A percentile compares a stretch with the other conserved stretches of the same genome.
Evolutionary conservation across 1,140 invertebrate genomes (phyloP).

Genomic region (Bombus picipes): DNA sequence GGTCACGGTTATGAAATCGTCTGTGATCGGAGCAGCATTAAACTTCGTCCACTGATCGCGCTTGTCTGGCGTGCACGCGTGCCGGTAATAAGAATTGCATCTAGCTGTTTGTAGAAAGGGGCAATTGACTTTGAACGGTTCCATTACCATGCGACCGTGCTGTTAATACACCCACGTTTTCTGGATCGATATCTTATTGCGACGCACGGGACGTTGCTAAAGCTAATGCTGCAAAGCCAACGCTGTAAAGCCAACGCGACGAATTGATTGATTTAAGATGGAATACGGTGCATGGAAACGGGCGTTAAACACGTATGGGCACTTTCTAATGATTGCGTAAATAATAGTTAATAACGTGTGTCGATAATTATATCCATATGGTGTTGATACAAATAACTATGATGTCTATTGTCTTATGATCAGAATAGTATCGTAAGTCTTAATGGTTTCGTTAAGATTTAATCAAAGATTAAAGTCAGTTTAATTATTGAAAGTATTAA

Average conservation of each 20-base stretch:
- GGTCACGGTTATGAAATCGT: conserved; percentile 2
- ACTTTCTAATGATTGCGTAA: conserved; percentile 28
- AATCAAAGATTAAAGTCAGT: background rate
- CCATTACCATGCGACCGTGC: conserved; percentile 6
- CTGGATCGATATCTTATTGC: conserved; percentile 11
- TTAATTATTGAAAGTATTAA: background rate
- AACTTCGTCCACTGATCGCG: conserved; percentile 6
- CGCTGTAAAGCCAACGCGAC: background rate
- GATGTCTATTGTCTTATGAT: background rate
- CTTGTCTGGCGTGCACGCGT: conserved; percentile 25
- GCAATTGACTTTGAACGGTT: conserved; percentile 27
- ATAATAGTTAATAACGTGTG: conserved; percentile 39
- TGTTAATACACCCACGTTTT: conserved; percentile 35
- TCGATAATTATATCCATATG: conserved; percentile 9
- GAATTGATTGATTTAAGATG: conserved; percentile 36
- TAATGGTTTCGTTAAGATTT: background rate
- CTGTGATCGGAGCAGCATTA: background rate
- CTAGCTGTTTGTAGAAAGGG: conserved; percentile 30
- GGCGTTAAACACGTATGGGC: conserved; percentile 32
- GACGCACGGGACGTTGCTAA: conserved; percentile 33
- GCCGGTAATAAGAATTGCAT: conserved; percentile 17
- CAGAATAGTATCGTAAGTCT: background rate
- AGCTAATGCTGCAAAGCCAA: background rate
- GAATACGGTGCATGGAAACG: conserved; percentile 11
- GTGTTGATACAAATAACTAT: background rate